phyloP scores from a whole-genome alignment of 2,888 invertebrate species.

The Sialis lutaria region DNA sequence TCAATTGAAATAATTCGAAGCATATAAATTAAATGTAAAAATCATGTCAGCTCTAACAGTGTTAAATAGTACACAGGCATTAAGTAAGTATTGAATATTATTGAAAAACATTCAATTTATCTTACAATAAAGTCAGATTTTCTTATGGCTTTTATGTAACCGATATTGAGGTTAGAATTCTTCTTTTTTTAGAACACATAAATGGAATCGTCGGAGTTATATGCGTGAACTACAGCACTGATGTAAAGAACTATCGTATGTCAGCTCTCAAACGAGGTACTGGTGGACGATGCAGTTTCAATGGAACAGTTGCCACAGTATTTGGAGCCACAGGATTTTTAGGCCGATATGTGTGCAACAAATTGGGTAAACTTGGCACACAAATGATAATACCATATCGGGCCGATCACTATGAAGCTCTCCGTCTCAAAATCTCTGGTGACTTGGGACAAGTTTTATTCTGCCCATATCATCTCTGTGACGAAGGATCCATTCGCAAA shows the following conservation, averaged over 20 bases:
- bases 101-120: too few relatives aligned
- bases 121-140: too few relatives aligned
- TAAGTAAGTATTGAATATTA: too few relatives aligned
- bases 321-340: constrained; percentile 86
- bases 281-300: constrained; percentile 90
- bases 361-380: constrained; percentile 70
- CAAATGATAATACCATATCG: constrained; percentile 88
- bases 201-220: constrained; percentile 19
- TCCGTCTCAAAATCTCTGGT: constrained; percentile 66
- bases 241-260: constrained; percentile 35
- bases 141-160: too few relatives aligned
- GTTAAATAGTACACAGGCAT: too few relatives aligned
- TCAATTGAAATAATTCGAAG: too few relatives aligned
- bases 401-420: constrained; percentile 64
- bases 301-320: constrained; percentile 94
- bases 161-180: too few relatives aligned
- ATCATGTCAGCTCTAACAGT: too few relatives aligned
- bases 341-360: constrained; percentile 75
- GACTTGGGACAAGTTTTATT: constrained; percentile 93
- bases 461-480: constrained; percentile 64
- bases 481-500: constrained; percentile 71
- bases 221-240: constrained; percentile 32
- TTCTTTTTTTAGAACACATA: constrained; percentile 9
- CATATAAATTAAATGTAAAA: too few relatives aligned
- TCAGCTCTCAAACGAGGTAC: constrained; percentile 63